Percentiles rank a stretch among this genome's conserved stretches.
These are phyloP conservation scores for Epirrhoe alternata DNA, from an alignment of 2,888 invertebrate species.

Conservation along the genomic window DNA sequence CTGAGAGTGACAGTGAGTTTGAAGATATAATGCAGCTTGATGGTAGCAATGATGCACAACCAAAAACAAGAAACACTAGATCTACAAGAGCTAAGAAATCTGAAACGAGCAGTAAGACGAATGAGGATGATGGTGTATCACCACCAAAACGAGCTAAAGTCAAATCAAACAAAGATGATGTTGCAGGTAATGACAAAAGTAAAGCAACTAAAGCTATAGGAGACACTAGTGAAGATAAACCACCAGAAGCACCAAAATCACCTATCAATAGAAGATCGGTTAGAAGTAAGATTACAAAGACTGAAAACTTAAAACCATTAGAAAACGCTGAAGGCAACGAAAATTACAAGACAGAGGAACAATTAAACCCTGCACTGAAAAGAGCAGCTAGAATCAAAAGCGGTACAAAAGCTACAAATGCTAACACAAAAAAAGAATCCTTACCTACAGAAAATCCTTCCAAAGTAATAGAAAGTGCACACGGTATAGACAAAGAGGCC, in stretches of 20 bases:
- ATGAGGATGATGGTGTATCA: conserved; percentile 58
- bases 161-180: conserved; percentile 6
- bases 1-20: conserved; percentile 48
- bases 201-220: conserved; percentile 6
- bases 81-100: conserved; percentile 49
- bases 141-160: conserved; percentile 68
- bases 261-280: conserved; percentile 21
- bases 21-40: conserved; percentile 68
- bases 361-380: not conserved
- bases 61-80: conserved; percentile 57
- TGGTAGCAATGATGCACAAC: conserved; percentile 64
- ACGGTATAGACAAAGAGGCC: conserved; percentile 4
- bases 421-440: conserved; percentile 17
- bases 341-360: conserved; percentile 27
- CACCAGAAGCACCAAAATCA: conserved; percentile 20
- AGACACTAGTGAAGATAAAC: not conserved
- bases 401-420: conserved; percentile 20
- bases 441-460: not conserved
- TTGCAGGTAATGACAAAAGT: conserved; percentile 8
- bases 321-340: conserved; percentile 23
- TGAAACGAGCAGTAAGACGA: conserved; percentile 41
- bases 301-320: conserved; percentile 16
- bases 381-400: conserved; percentile 25
- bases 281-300: conserved; percentile 13
- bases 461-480: not conserved